Base-by-base conservation (phyloP, 2,797 vertebrate species). In the Sebastolobus alascanus region DNA sequence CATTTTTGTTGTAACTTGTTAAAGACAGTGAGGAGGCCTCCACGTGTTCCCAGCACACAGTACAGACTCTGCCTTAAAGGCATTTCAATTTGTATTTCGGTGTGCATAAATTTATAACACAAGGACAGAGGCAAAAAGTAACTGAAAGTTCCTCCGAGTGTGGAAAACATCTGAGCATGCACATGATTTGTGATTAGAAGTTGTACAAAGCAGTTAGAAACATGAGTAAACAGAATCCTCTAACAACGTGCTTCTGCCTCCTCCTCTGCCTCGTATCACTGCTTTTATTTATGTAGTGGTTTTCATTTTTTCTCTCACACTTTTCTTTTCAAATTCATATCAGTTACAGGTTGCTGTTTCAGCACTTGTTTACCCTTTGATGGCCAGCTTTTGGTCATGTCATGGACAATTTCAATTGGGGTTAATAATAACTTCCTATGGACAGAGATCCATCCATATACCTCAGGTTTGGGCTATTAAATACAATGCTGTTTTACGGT, bases 91-190 rank as follows among this genome's bases (percentile, higher is more conserved):
- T 29, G 6, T 38, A 40, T 63, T 66, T 67, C 27, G 31, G n/a
- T 72, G 35, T n/a, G 40, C n/a, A 10, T 64, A 43, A n/a, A 59
- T 52, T 58, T 52, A 61, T 29, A 33, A 55, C 14, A 54, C 74
- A 74, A 35, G 20, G 31, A 52, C 38, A 55, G 40, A 73, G 9
- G 18, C 3, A 54, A 68, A 74, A 73, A 18, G 6, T 68, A 20
- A 10, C 37, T 33, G 20, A 4, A 82, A 20, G 16, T 12, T 13
- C 50, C 46, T 46, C 6, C 1, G 3, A 20, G 55, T 74, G 20
- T 56, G 11, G 33, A 55, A 55, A 63, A 71, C n/a, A 60, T 66
- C 40, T 27, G 18, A 40, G 12, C 20, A 8, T 13, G 18, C 3
- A 4, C 8, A 54, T 52, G 14, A 75, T 70, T 52, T 70, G 29